phyloP scores from a whole-genome alignment of 2,113 vertebrate genomes.

The Anser cygnoides region DNA sequence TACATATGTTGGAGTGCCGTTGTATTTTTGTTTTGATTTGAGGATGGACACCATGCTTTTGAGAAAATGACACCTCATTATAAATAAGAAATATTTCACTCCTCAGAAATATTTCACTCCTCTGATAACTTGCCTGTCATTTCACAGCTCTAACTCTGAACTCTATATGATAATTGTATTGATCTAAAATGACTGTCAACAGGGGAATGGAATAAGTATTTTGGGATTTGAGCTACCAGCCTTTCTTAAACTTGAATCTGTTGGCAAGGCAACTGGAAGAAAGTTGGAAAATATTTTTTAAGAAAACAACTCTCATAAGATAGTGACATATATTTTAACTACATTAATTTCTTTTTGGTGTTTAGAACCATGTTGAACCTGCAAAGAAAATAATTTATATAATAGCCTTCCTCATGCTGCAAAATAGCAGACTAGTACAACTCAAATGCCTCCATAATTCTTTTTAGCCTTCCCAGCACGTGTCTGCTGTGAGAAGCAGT shows the following conservation, averaged over 20 bases:
- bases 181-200: neutral
- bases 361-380: neutral
- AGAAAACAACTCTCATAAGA: neutral
- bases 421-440: neutral
- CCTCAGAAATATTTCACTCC: neutral
- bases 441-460: neutral
- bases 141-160: neutral
- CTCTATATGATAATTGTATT: neutral
- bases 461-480: neutral
- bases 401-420: neutral
- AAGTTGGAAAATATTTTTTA: neutral
- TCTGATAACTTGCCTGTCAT: constrained; percentile 1
- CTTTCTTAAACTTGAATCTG: neutral
- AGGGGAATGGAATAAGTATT: neutral
- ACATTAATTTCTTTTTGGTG: neutral
- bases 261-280: neutral
- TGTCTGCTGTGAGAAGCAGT: neutral
- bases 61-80: constrained; percentile 3
- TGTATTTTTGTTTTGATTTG: neutral
- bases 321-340: neutral
- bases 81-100: constrained; percentile 13
- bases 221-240: neutral
- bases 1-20: neutral
- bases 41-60: neutral
- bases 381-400: neutral